Base-by-base conservation (phyloP, 2,797 vertebrate genomes). In the Nannoperca obscura region DNA sequence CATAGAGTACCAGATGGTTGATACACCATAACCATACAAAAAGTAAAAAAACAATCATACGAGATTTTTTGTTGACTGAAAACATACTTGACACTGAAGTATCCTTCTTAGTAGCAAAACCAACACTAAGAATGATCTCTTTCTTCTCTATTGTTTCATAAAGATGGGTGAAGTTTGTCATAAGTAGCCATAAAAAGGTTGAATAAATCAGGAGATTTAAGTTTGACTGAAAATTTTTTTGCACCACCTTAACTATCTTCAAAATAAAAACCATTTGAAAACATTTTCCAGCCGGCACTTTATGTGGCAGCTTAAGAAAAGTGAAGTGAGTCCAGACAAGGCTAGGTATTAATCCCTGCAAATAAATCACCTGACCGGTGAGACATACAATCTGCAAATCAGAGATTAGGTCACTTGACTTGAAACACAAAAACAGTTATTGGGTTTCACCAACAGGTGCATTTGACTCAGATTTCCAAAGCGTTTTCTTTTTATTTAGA, bases 391-490 rank as follows among this genome's bases (percentile, higher is more conserved):
- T 78, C 71, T 80, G 61, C 76, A 79, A 89, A 82, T 87, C 71
- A 73, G 74, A n/a, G 84, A 88, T 89, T 78, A 0, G 66, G 78
- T 88, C 92, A 83, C 74, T 59, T 63, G 15, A 80, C 74, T 59
- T 63, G 15, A 80, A 88, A 81, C 83, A 49, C 76, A 62, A 76
- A 78, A 82, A 52, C 19, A 76, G 63, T 80, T 86, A 86, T 71
- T 76, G 50, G 63, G 78, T 93, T 91, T 92, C 92, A 84, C 68
- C 83, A 92, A 92, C 92, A 93, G 91, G 92, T 93, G 91, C 92
- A 78, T 87, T 81, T 64, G 79, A 87, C 85, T 88, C 82, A 5
- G 10, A 67, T 87, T 90, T 84, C 85, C 78, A 75, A 80, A 82
- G 66, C 24, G 36, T 83, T 76, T 74, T 76, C 81, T 53, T 84